Evolutionary conservation across 1,140 invertebrate species (phyloP), one percentile per base, ranked within the genome.

Genomic region (Rhyzopertha dominica): DNA sequence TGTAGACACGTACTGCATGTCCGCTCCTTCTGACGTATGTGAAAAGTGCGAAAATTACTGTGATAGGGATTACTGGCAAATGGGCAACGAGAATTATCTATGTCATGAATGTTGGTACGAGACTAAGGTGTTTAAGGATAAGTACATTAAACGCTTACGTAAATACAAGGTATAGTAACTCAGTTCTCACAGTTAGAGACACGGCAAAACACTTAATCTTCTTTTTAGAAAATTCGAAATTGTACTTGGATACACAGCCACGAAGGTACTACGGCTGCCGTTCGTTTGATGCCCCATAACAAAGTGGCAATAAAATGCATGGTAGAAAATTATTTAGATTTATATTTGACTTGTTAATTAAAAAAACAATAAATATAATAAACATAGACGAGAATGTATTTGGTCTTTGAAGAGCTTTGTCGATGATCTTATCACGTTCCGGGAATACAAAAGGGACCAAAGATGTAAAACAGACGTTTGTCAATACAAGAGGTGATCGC

Each of bases 201-300:
- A 17, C 30, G 13, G 23, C n/a, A 37, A 25, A 20, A 9, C 5
- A 36, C 8, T 12, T 20, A 36, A 37, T 30, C 19, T 14, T 47
- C 19, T 30, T 37, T 32, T 45, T 30, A 61, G 61, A 59, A 56
- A 58, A 61, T 63, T 14, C 37, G 58, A 30, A 61, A 63, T 35
- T 63, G 59, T 36, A 54, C 51, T 5, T 63, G 57, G 35, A 59
- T 53, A 44, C 61, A 63, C 28, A 35, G 45, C 23, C 61, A 63
- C 29, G 54, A 61, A 45, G 51, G 53, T 16, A 59, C 59, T 2
- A 41, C 52, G 20, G 59, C 61, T 12, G 59, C 56, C 1, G 30
- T 58, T 0, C 28, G 48, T 7, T 46, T 49, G 14, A 23, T 59
- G 17, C 47, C 52, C 1, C 39, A 25, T 4, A 46, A 47, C 5